Base-by-base conservation (phyloP, 2,113 vertebrate species). In the Hyaena hyaena region DNA sequence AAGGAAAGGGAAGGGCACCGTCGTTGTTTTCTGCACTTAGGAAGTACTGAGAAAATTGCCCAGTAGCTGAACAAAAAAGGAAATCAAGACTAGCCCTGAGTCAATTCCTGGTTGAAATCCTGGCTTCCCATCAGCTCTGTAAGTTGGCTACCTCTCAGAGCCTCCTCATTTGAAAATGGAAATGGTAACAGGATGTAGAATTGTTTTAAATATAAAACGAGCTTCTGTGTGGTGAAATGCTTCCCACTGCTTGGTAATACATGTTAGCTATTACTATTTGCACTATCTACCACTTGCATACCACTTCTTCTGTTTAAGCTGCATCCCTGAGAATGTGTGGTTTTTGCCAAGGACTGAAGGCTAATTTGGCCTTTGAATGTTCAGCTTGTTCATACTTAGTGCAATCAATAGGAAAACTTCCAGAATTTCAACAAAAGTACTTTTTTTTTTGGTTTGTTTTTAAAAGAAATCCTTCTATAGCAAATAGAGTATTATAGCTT, bases 221-320 rank as follows among this genome's bases (percentile, higher is more conserved):
- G 53, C 2, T 43, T 65, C 12, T 39, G 9, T 21, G 35, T 73
- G 77, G 43, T 45, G 48, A 82, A 82, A 33, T 39, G 48, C 39
- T 93, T 39, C 50, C 55, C 1, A 16, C 0, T 33, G 26, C 26
- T 53, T 4, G 7, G 68, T 55, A 50, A 43, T 19, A 28, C 43
- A 15, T 8, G 4, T 10, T 53, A 61, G 11, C 28, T 35, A 4
- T 77, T 63, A 31, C 2, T 45, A 1, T 19, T 31, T 24, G n/a
- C 8, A 4, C 8, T 26, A 0, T 28, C 17, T 66, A 11, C 24
- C 10, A 11, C 63, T 5, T 5, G 8, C 0, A 0, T 21, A 10
- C 19, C 26, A 4, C 12, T 8, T 4, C 14, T 10, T 0, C 4
- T 45, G 2, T 50, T 35, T 17, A 5, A 48, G 63, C 11, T 26